Conservation (phyloP, 2,797 vertebrate species). For the Leptodactylus fallax region DNA sequence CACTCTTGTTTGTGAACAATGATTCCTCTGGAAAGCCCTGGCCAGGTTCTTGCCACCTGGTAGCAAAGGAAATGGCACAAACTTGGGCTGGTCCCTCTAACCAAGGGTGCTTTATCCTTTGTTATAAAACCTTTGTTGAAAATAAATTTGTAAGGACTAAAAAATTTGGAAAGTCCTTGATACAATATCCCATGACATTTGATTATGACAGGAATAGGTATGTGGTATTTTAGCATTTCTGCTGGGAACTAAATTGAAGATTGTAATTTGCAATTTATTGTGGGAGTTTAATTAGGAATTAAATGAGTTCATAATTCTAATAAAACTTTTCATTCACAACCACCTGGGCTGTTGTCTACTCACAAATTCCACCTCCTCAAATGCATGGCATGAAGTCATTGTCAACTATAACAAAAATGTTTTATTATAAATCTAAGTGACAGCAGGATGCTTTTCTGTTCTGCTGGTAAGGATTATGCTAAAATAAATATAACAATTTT, state of each 20-base stretch:
- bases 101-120: no score
- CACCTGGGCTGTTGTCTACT: constrained; percentile 49
- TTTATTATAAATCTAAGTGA: constrained; percentile 45
- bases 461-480: background rate
- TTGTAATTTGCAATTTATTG: constrained; percentile 48
- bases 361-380: constrained; percentile 53
- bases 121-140: background rate
- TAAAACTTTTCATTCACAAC: constrained; percentile 25
- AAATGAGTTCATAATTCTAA: constrained; percentile 56
- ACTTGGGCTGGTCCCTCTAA: no score
- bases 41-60: no score
- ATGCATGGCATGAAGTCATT: constrained; percentile 38
- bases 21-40: no score
- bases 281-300: constrained; percentile 58
- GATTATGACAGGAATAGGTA: background rate
- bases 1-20: no score
- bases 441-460: constrained; percentile 30
- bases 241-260: constrained; percentile 13
- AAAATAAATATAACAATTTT: constrained; percentile 34
- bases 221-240: background rate
- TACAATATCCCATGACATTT: background rate
- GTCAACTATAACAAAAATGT: constrained; percentile 40
- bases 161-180: background rate
- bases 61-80: no score
- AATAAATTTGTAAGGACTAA: background rate